These are phyloP conservation scores for Minunthozetes semirufus DNA, from an alignment of 2,888 invertebrate species.

Conservation along the genomic window DNA sequence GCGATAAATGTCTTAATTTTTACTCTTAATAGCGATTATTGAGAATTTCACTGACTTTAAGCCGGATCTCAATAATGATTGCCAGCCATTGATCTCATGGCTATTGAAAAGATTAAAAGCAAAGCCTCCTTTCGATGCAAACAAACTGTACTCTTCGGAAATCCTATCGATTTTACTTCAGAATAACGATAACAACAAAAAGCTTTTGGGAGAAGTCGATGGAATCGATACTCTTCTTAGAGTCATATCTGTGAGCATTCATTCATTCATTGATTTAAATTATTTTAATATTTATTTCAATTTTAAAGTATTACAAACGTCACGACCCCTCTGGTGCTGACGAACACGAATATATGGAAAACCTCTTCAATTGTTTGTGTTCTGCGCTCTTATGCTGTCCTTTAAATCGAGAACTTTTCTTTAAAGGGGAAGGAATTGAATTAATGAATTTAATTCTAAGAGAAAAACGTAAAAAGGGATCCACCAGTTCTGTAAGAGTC, in stretches of 20 bases:
- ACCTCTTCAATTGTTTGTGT: conserved; percentile 90
- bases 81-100: conserved; percentile 87
- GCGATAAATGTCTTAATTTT: too few relatives aligned
- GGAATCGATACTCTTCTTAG: conserved; percentile 93
- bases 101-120: conserved; percentile 72
- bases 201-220: conserved; percentile 76
- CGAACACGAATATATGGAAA: conserved; percentile 98
- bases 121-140: conserved; percentile 85
- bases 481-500: conserved; percentile 56
- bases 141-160: conserved; percentile 92
- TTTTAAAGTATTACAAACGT: conserved; percentile 71
- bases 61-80: conserved; percentile 72
- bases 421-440: conserved; percentile 94
- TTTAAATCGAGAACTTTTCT: conserved; percentile 77
- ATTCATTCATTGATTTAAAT: neutral
- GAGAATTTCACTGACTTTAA: conserved; percentile 92
- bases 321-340: conserved; percentile 85
- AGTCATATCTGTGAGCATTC: conserved; percentile 69
- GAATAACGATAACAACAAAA: conserved; percentile 60
- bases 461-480: conserved; percentile 44
- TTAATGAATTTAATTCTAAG: conserved; percentile 97
- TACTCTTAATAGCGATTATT: conserved; percentile 63
- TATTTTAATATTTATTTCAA: neutral
- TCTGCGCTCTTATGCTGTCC: conserved; percentile 79
- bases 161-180: conserved; percentile 90